Conservation (phyloP, 2,888 invertebrate genomes). For the Troglohyphantes excavatus region DNA sequence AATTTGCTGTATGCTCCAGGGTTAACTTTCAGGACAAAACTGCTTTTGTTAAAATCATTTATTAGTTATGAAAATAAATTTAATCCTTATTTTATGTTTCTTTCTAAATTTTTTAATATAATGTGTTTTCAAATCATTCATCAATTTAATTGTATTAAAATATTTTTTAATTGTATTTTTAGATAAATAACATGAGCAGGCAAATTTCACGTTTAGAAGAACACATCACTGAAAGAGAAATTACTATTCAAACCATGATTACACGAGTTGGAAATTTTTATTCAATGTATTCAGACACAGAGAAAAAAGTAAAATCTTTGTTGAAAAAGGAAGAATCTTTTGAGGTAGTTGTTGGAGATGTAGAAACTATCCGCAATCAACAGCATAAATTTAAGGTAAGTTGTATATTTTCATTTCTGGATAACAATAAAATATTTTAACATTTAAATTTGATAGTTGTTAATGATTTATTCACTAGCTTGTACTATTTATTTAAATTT, state of each 20-base stretch:
- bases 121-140: no score
- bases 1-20: no score
- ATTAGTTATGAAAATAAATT: no score
- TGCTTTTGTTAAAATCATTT: no score
- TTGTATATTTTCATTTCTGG: no score
- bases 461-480: no score
- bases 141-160: no score
- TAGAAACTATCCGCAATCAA: conserved; percentile 93
- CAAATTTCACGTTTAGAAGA: conserved; percentile 91
- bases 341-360: conserved; percentile 94
- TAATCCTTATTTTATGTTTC: background rate
- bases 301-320: conserved; percentile 90
- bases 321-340: conserved; percentile 89
- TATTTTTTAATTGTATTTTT: background rate
- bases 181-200: conserved; percentile 87
- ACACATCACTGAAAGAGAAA: conserved; percentile 89
- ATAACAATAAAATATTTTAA: background rate
- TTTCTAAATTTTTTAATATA: no score
- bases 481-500: background rate
- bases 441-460: background rate
- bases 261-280: conserved; percentile 93
- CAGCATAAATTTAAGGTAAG: conserved; percentile 91
- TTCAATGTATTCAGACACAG: conserved; percentile 88
- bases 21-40: no score
- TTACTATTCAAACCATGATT: conserved; percentile 89